Conservation (phyloP, 2,113 vertebrate species). For the Rhea americana region DNA sequence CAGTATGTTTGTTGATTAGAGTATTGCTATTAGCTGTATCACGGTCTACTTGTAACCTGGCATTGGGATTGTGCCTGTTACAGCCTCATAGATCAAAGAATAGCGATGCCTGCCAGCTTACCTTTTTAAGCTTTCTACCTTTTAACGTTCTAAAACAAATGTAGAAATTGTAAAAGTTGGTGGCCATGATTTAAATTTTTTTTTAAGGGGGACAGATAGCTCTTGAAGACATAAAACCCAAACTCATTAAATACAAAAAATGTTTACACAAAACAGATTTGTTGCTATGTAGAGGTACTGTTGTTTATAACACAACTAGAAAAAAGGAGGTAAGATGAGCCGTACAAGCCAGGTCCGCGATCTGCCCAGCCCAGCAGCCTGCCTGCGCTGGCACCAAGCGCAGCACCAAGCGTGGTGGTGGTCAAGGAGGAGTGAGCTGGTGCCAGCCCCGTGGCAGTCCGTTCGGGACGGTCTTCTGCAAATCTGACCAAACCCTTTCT, state of each 20-base stretch:
- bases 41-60: background rate
- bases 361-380: background rate
- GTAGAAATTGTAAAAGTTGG: background rate
- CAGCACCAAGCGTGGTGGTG: background rate
- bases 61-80: background rate
- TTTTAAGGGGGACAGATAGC: too few relatives aligned
- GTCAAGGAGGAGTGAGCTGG: background rate
- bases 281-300: background rate
- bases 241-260: background rate
- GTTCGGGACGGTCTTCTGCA: background rate
- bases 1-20: background rate
- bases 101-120: background rate
- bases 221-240: background rate
- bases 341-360: fast-evolving
- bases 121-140: background rate
- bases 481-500: background rate
- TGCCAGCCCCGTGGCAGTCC: background rate
- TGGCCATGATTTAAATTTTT: background rate
- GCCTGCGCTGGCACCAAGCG: background rate
- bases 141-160: background rate
- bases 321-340: background rate
- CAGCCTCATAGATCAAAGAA: background rate
- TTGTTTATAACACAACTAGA: background rate
- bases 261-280: background rate
- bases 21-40: background rate